phyloP scores from a whole-genome alignment of 2,797 vertebrate genomes.

The Anableps anableps region DNA sequence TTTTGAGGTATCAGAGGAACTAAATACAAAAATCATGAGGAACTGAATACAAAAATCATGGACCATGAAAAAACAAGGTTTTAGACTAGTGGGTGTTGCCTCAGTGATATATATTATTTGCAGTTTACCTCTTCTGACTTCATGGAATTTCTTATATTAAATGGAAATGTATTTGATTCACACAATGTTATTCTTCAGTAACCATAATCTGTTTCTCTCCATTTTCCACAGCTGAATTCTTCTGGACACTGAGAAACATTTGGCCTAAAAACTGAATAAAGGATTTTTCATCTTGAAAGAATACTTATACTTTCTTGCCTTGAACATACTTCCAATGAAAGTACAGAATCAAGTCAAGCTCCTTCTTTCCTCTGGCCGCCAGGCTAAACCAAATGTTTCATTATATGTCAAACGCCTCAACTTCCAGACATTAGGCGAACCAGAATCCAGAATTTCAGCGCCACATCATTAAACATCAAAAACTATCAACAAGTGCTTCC shows the following conservation, averaged over 20 bases:
- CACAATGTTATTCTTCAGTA: neutral
- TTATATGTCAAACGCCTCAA: slow-evolving; percentile 46
- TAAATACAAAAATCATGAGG: no score
- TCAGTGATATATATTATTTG: neutral
- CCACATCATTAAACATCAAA: slow-evolving; percentile 26
- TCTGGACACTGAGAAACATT: slow-evolving; percentile 17
- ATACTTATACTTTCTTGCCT: slow-evolving; percentile 29
- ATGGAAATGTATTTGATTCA: neutral
- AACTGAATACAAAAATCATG: no score
- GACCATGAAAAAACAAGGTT: neutral
- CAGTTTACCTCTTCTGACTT: neutral
- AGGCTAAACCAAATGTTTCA: slow-evolving; percentile 39
- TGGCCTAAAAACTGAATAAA: slow-evolving; percentile 29
- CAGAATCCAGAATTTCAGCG: slow-evolving; percentile 23
- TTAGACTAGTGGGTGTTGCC: neutral
- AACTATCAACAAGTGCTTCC: slow-evolving; percentile 31
- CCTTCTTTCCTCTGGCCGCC: slow-evolving; percentile 19
- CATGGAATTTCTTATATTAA: neutral
- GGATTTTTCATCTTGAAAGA: slow-evolving; percentile 43
- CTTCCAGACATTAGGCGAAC: slow-evolving; percentile 59
- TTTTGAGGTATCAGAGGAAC: no score
- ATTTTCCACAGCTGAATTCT: slow-evolving; percentile 34
- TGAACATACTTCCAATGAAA: slow-evolving; percentile 30
- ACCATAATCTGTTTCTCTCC: slow-evolving; percentile 11
- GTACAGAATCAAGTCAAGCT: neutral